Conservation (phyloP, 2,113 vertebrate genomes). For the Pipra filicauda region DNA sequence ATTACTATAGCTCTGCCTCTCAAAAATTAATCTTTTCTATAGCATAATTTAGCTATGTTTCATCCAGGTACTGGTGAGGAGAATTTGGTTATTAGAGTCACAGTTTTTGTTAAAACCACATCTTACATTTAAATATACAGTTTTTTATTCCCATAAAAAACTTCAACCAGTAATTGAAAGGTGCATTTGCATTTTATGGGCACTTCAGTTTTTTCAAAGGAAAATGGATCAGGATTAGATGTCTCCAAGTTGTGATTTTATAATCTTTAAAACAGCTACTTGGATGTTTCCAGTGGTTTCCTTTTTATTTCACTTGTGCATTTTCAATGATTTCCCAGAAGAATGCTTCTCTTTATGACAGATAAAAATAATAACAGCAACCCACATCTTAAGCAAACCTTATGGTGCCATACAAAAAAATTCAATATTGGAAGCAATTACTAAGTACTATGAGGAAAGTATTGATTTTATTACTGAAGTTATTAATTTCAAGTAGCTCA, state of each 20-base stretch:
- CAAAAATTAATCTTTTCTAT: neutral
- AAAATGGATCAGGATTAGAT: neutral
- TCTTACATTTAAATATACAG: neutral
- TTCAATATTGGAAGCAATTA: neutral
- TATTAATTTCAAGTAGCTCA: neutral
- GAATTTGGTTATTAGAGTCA: neutral
- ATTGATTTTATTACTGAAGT: neutral
- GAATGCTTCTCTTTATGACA: neutral
- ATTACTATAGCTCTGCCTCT: neutral
- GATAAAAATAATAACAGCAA: neutral
- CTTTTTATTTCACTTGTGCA: neutral
- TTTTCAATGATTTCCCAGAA: neutral
- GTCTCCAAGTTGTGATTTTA: neutral
- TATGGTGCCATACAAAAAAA: neutral
- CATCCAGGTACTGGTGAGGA: neutral
- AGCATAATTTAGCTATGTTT: neutral
- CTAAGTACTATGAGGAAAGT: neutral
- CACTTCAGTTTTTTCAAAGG: accelerated
- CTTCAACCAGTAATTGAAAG: neutral
- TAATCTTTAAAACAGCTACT: neutral
- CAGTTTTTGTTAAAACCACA: neutral
- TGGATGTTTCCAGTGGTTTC: neutral
- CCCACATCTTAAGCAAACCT: neutral
- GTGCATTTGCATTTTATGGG: neutral
- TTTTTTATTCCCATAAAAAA: neutral